Conservation (phyloP, 2,113 vertebrate species). For the Planiliza haematocheilus region DNA sequence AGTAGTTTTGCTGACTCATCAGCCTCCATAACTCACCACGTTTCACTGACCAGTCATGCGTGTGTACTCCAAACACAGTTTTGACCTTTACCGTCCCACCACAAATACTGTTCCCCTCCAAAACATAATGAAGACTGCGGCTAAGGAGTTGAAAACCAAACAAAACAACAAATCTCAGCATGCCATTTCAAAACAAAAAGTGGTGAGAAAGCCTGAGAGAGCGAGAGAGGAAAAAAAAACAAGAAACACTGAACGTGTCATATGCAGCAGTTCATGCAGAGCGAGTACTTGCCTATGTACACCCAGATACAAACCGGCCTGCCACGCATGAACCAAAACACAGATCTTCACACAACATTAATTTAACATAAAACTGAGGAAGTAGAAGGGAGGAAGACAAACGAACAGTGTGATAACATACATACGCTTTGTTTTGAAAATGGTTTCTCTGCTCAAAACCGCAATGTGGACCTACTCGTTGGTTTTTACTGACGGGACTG, state of each 20-base stretch:
- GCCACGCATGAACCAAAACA: background rate
- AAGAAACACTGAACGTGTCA: constrained; percentile 40
- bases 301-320: constrained; percentile 8
- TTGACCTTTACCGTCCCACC: constrained; percentile 67
- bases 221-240: constrained; percentile 24
- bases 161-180: constrained; percentile 70
- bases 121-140: constrained; percentile 63
- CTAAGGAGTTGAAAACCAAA: constrained; percentile 65
- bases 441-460: background rate
- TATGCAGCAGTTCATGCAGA: constrained; percentile 20
- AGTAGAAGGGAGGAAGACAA: constrained; percentile 34
- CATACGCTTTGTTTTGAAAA: constrained; percentile 30
- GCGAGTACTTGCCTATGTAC: constrained; percentile 2
- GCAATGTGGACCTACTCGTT: constrained; percentile 1
- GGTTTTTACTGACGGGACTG: constrained; percentile 13
- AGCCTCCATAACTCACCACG: constrained; percentile 21
- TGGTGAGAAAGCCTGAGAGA: constrained; percentile 15
- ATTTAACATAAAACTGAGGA: constrained; percentile 32
- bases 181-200: constrained; percentile 61
- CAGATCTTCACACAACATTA: constrained; percentile 30
- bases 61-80: constrained; percentile 63
- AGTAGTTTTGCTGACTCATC: constrained; percentile 55
- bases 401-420: constrained; percentile 1
- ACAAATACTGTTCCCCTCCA: constrained; percentile 60
- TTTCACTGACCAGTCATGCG: constrained; percentile 50